phyloP scores from a whole-genome alignment of 2,113 vertebrate species.

The Oxygymnocypris stewartii region DNA sequence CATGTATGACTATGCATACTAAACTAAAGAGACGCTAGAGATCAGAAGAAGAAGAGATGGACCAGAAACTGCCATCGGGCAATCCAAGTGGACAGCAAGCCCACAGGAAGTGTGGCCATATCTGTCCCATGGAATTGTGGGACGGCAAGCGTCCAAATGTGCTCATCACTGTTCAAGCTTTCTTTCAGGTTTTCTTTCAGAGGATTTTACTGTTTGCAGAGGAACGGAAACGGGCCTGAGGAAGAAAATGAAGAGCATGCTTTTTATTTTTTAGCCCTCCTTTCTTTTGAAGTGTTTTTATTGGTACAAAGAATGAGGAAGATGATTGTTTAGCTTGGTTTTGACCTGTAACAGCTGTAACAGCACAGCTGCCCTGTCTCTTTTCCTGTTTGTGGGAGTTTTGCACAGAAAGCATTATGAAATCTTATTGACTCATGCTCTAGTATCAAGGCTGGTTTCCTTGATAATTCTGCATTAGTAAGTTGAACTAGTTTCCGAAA shows the following conservation, averaged over 20 bases:
- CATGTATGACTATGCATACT: slow-evolving; percentile 29
- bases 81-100: slow-evolving; percentile 51
- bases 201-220: slow-evolving; percentile 65
- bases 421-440: background rate
- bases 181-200: slow-evolving; percentile 51
- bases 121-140: slow-evolving; percentile 18
- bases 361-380: slow-evolving; percentile 69
- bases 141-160: background rate
- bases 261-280: slow-evolving; percentile 63
- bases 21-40: slow-evolving; percentile 1
- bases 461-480: background rate
- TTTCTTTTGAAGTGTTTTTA: slow-evolving; percentile 59
- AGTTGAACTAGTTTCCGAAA: background rate
- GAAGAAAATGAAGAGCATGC: slow-evolving; percentile 68
- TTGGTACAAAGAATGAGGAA: slow-evolving; percentile 32
- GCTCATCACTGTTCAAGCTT: slow-evolving; percentile 46
- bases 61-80: slow-evolving; percentile 49
- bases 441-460: slow-evolving; percentile 39
- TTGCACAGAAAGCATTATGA: background rate
- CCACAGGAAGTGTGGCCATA: slow-evolving; percentile 39
- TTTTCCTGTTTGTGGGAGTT: slow-evolving; percentile 50
- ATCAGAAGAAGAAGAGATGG: slow-evolving; percentile 36
- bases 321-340: slow-evolving; percentile 39
- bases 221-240: slow-evolving; percentile 19
- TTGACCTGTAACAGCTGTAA: slow-evolving; percentile 23